A percentile compares a stretch with the other conserved stretches of the same genome.
Evolutionary conservation across 2,797 vertebrate genomes (phyloP).

Genomic region (Etheostoma nigrum): DNA sequence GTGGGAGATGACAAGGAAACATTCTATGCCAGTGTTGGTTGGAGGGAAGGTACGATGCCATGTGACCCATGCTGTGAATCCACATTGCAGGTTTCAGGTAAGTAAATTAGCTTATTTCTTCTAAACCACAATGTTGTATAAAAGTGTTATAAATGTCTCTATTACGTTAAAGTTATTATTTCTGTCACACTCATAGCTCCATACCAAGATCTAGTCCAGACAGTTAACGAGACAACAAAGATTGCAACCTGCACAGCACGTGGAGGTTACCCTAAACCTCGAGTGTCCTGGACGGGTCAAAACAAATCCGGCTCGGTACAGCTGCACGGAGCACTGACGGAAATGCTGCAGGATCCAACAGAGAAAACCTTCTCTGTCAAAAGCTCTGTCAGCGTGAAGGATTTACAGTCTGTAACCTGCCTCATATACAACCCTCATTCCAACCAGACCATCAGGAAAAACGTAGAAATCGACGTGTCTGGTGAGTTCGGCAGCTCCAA

Average conservation of each 20-base stretch:
- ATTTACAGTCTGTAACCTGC: background rate
- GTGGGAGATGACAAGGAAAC: too few relatives aligned
- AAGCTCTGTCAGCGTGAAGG: background rate
- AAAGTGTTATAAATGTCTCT: background rate
- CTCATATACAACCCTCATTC: background rate
- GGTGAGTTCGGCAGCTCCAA: background rate
- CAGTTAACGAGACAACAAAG: background rate
- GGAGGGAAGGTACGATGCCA: too few relatives aligned
- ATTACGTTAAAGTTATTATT: background rate
- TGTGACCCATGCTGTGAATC: too few relatives aligned
- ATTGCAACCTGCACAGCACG: background rate
- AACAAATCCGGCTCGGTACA: background rate
- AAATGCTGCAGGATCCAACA: background rate
- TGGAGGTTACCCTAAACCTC: background rate
- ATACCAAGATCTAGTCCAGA: background rate
- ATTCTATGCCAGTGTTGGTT: too few relatives aligned
- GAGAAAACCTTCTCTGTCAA: background rate
- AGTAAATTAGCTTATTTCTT: background rate
- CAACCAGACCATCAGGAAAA: fast-evolving
- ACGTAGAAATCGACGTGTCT: background rate
- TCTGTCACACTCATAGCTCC: background rate
- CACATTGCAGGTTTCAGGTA: background rate
- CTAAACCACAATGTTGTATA: background rate
- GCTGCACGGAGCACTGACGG: background rate
- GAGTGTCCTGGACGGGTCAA: background rate